A percentile compares a stretch with the other conserved stretches of the same genome.
phyloP scores from a whole-genome alignment of 1,140 invertebrate genomes.

The Drosophila ironensis region DNA sequence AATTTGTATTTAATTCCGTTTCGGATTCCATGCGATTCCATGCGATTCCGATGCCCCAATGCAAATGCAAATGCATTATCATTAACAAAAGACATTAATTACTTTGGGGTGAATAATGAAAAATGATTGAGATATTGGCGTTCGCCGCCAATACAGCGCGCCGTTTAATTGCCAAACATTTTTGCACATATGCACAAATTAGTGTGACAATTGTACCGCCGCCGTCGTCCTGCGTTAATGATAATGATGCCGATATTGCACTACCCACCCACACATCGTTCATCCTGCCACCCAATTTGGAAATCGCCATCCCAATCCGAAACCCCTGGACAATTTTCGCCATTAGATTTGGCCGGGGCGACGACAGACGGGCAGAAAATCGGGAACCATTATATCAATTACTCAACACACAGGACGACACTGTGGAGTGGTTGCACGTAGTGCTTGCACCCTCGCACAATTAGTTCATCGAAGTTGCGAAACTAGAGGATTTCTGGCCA shows the following conservation, averaged over 20 bases:
- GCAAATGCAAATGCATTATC: constrained; percentile 58
- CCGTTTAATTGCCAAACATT: constrained; percentile 71
- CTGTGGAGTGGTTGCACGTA: not conserved
- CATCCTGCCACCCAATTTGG: not conserved
- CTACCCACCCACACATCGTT: constrained; percentile 21
- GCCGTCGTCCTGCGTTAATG: constrained; percentile 61
- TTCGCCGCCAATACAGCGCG: too few species aligned
- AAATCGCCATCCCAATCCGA: constrained; percentile 19
- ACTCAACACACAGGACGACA: constrained; percentile 57
- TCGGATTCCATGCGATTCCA: constrained; percentile 10
- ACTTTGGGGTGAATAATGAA: constrained; percentile 47
- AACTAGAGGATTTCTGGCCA: not conserved
- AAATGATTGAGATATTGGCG: constrained; percentile 42
- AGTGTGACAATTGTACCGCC: constrained; percentile 56
- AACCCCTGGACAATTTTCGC: constrained; percentile 69
- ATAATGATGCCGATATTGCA: constrained; percentile 68
- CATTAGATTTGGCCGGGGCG: constrained; percentile 59
- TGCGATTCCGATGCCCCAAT: not conserved
- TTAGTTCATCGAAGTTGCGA: not conserved
- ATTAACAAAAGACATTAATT: constrained; percentile 69
- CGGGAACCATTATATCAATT: constrained; percentile 71
- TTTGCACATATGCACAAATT: constrained; percentile 70
- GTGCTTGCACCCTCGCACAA: not conserved
- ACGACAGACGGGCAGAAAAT: constrained; percentile 22
- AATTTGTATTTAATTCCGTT: constrained; percentile 43